Percentiles rank a stretch among this genome's conserved stretches.
Conservation (phyloP, 2,113 vertebrate genomes). For the Xenus cinereus region DNA sequence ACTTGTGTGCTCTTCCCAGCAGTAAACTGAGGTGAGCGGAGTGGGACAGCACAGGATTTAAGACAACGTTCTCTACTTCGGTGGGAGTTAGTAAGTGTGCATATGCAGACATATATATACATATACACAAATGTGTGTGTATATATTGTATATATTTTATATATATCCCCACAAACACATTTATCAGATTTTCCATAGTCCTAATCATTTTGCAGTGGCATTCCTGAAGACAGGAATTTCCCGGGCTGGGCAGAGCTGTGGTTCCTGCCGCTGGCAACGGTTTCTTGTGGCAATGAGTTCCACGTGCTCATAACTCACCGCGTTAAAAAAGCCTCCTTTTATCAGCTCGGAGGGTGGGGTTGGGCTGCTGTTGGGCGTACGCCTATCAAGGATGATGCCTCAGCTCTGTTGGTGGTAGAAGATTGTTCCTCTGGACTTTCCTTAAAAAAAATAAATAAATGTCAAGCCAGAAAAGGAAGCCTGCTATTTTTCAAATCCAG, state of each 20-base stretch:
- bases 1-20: neutral
- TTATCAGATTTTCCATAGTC: neutral
- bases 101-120: too few species aligned
- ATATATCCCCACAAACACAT: too few species aligned
- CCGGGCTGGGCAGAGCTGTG: neutral
- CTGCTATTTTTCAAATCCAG: slow-evolving; percentile 55
- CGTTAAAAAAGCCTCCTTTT: neutral
- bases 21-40: neutral
- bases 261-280: neutral
- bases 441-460: slow-evolving; percentile 60
- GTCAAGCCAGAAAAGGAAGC: slow-evolving; percentile 40
- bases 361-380: neutral
- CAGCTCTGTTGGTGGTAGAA: slow-evolving; percentile 26
- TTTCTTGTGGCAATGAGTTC: neutral
- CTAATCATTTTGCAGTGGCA: neutral
- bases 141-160: neutral
- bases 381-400: neutral
- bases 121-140: fast-evolving
- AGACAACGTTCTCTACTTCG: neutral
- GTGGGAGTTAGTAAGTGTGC: neutral
- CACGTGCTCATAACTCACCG: neutral
- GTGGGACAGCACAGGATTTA: neutral
- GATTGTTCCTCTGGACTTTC: slow-evolving; percentile 4
- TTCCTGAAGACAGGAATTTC: neutral
- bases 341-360: neutral